Evolutionary conservation across 2,113 vertebrate species (phyloP), one percentile per base, ranked within the genome.

Genomic region (Callipepla californica): DNA sequence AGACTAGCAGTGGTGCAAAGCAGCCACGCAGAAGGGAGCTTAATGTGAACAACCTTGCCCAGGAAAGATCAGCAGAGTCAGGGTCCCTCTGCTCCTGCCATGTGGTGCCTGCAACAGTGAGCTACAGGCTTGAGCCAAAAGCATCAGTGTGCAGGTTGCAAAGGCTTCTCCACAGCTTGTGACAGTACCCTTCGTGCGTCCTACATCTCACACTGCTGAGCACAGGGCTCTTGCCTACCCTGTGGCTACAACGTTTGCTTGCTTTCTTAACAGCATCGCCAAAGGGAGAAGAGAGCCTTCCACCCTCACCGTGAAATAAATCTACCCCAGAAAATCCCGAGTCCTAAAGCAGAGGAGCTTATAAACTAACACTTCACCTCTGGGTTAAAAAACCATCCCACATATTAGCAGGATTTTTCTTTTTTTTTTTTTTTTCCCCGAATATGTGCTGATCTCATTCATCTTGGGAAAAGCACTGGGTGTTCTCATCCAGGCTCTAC

Each of bases 361-460:
- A 40, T 12, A 69, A 59, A 72, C 61, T 61, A 16, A 14, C 3
- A 21, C 28, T 74, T 85, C 25, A 51, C 53, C 42, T 72, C 75
- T 70, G 62, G 48, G 47, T 91, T 61, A 32, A 20, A 20, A 80
- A 93, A 88, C 58, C 69, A 81, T 79, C 45, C 22, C 42, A 51
- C 67, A 48, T 42, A 63, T 79, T 30, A 80, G 77, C 22, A 73
- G 58, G 9, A 11, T 66, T 11, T 62, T 45, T 57, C 1, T 47
- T 15, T 47, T 47, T 40, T 66, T 45, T 57, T 1, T 47, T 15
- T 53, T 45, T 57, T 1, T 70, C 13, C 87, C 67, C 83, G 90
- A 82, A 74, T 95, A 92, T 94, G 92, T 85, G 96, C 95, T 97
- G 96, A 96, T 96, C 96, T 96, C 96, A 95, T 90, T 93, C 93